Base-by-base conservation (phyloP, 1,140 invertebrate genomes). In the Paralvinella palmiformis region DNA sequence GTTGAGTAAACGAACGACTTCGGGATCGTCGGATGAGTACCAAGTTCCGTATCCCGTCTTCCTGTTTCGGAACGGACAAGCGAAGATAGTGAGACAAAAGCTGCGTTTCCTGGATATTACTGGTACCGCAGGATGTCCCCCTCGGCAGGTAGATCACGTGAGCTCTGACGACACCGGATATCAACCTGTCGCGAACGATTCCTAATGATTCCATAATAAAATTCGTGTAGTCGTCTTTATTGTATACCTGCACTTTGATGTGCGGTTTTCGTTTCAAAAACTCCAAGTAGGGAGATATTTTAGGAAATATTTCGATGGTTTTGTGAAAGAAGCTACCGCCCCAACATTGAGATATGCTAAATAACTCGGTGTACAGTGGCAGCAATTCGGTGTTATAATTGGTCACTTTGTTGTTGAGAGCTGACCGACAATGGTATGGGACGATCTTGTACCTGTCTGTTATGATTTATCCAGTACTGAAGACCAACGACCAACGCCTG, bases 301-400 rank as follows among this genome's bases (percentile, higher is more conserved):
- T 36, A 22, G 64, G 64, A 35, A 66, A 52, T 22, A 44, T 48
- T 37, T 66, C 64, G 52, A 66, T 27, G 45, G 62, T 55, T 37
- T 62, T 66, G 58, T 66, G 64, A 32, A 66, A 66, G 57, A 35
- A 61, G 13, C 20, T 35, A 7, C 20, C 50, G 10, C 64, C 58
- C 64, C 64, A 66, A 35, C 62, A 66, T 41, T 66, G 64, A 7
- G 64, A 55, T 5, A 66, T 44, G n/a, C 62, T 45, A 56, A 66
- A 62, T 5, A 66, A 58, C 15, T 66, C 59, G 17, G 27, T 32
- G 48, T 66, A 66, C 15, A 66, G 63, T 2, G n/a, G n/a, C n/a
- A n/a, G n/a, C n/a, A n/a, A n/a, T n/a, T n/a, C n/a, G n/a, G n/a
- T n/a, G n/a, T n/a, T 17, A 3, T 15, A 4, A 31, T 4, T 3